These are phyloP conservation scores for Auanema sp. DNA, from an alignment of 2,888 invertebrate species.

Conservation along the genomic window DNA sequence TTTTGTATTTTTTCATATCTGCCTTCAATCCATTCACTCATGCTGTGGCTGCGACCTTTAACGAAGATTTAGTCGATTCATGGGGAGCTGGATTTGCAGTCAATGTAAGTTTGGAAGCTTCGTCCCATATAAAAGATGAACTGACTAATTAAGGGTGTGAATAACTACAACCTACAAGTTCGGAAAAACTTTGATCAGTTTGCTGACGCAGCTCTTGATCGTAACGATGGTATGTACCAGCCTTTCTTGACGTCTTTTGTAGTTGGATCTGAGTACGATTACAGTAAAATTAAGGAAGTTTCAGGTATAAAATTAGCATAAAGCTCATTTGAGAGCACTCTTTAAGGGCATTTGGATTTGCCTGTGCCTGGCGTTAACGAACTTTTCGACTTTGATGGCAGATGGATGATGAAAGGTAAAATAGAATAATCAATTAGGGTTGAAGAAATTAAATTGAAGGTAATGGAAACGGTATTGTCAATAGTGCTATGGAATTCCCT, in stretches of 20 bases:
- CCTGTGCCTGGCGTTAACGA: slow-evolving; percentile 55
- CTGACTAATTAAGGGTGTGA: slow-evolving; percentile 46
- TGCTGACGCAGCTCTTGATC: slow-evolving; percentile 47
- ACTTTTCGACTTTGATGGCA: slow-evolving; percentile 55
- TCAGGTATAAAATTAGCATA: slow-evolving; percentile 18
- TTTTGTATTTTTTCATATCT: slow-evolving; percentile 26
- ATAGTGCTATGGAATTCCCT: slow-evolving; percentile 56
- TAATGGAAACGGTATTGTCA: slow-evolving; percentile 53
- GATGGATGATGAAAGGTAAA: slow-evolving; percentile 48
- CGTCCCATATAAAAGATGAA: too few species aligned
- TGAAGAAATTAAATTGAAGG: too few species aligned
- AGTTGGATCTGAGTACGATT: slow-evolving; percentile 54
- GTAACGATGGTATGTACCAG: slow-evolving; percentile 46
- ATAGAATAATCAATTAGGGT: too few species aligned
- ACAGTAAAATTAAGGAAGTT: slow-evolving; percentile 48
- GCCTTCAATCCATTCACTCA: slow-evolving; percentile 59
- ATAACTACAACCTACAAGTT: slow-evolving; percentile 51
- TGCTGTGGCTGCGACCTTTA: slow-evolving; percentile 50
- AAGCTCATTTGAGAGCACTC: not conserved
- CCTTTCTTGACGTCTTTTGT: slow-evolving; percentile 42
- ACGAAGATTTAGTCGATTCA: slow-evolving; percentile 56
- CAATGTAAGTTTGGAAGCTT: slow-evolving; percentile 45
- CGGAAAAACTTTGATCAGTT: slow-evolving; percentile 51
- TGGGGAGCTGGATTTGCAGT: slow-evolving; percentile 57
- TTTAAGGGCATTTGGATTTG: slow-evolving; percentile 44